A percentile compares a stretch with the other conserved stretches of the same genome.
phyloP scores from a whole-genome alignment of 2,113 vertebrate genomes.

The Opisthocomus hoazin region DNA sequence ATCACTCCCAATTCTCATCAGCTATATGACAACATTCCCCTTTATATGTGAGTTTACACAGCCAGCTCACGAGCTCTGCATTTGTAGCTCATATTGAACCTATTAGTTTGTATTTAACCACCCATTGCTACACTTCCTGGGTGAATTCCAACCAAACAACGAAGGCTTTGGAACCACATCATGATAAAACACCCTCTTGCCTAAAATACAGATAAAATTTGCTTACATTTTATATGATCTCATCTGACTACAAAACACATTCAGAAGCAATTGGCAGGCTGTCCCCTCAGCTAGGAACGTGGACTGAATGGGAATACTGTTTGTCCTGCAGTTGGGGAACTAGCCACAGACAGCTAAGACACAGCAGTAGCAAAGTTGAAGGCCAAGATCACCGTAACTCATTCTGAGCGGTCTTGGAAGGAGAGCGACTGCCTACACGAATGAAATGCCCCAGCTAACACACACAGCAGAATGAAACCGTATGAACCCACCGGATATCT shows the following conservation, averaged over 20 bases:
- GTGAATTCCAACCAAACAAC: conserved; percentile 18
- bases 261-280: conserved; percentile 2
- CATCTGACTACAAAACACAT: not conserved
- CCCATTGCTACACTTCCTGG: conserved; percentile 24
- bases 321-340: not conserved
- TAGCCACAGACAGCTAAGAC: not conserved
- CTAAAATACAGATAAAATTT: conserved; percentile 36
- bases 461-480: not conserved
- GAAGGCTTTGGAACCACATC: not conserved
- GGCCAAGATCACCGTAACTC: not conserved
- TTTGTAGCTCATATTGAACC: conserved; percentile 18
- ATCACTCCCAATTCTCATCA: not conserved
- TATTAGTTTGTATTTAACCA: conserved; percentile 18
- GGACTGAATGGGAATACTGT: not conserved
- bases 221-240: conserved; percentile 16
- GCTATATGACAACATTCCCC: not conserved
- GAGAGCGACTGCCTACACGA: not conserved
- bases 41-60: not conserved
- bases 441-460: not conserved
- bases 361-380: not conserved
- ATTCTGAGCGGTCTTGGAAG: not conserved
- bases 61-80: not conserved
- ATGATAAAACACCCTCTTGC: conserved; percentile 7
- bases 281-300: not conserved
- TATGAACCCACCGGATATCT: not conserved